A percentile compares a stretch with the other conserved stretches of the same genome.
These are phyloP conservation scores for Peromyscus attwateri DNA, from an alignment of 2,797 vertebrate genomes.

Conservation along the genomic window DNA sequence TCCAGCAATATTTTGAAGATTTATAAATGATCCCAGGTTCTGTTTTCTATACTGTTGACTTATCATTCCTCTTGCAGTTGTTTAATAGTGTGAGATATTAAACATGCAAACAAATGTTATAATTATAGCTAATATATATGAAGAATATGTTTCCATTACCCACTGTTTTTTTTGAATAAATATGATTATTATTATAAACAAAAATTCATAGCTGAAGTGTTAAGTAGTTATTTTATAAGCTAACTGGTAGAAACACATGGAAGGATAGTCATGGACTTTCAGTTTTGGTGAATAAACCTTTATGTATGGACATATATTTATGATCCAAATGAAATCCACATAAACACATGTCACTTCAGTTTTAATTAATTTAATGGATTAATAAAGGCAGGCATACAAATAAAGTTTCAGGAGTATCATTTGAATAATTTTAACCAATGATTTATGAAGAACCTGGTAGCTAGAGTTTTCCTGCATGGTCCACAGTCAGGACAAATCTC, in stretches of 20 bases:
- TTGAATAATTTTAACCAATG: constrained; percentile 54
- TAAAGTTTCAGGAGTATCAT: constrained; percentile 39
- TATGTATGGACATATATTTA: not conserved
- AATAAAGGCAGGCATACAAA: not conserved
- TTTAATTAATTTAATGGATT: not conserved
- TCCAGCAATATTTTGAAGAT: not conserved
- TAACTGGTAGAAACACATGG: not conserved
- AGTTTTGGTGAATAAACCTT: not conserved
- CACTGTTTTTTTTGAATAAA: not conserved
- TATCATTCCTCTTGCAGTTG: not conserved
- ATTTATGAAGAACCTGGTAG: not conserved
- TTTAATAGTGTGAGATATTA: not conserved
- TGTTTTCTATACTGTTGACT: not conserved
- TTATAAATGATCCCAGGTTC: not conserved
- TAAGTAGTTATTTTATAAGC: not conserved
- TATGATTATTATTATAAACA: not conserved
- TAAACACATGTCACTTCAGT: not conserved
- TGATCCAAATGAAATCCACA: not conserved
- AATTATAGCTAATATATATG: not conserved
- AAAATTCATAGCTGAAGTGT: not conserved
- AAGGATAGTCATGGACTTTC: not conserved
- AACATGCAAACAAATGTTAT: not conserved
- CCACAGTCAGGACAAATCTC: too few relatives aligned
- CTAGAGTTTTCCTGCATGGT: too few relatives aligned
- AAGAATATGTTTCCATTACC: not conserved